A percentile compares a stretch with the other conserved stretches of the same genome.
Evolutionary conservation across 2,797 vertebrate species (phyloP).

Genomic region (Podargus strigoides): DNA sequence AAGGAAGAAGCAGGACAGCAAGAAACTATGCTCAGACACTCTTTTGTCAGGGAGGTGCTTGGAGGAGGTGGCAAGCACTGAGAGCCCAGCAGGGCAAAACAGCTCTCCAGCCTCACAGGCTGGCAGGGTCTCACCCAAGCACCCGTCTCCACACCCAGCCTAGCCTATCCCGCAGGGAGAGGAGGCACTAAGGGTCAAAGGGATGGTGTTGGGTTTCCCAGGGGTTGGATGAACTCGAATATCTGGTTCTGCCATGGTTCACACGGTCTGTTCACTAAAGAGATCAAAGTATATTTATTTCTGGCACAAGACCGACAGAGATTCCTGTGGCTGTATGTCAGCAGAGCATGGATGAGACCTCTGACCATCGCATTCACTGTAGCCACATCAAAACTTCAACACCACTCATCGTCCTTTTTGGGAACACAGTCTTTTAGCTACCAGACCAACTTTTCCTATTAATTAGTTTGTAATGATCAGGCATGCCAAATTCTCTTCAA

Average conservation of each 20-base stretch:
- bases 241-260: slow-evolving; percentile 18
- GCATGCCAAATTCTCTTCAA: background rate
- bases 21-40: background rate
- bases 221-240: background rate
- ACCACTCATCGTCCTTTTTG: fast-evolving
- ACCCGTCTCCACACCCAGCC: background rate
- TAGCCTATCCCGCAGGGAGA: background rate
- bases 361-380: fast-evolving
- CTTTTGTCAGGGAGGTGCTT: fast-evolving
- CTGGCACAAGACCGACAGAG: background rate
- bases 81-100: background rate
- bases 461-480: background rate
- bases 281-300: slow-evolving; percentile 2
- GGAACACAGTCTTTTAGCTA: background rate
- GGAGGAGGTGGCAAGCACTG: background rate
- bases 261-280: background rate
- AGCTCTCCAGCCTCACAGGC: background rate
- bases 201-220: background rate
- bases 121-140: fast-evolving
- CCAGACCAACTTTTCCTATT: background rate
- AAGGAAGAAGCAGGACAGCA: background rate
- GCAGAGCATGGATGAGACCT: background rate
- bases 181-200: fast-evolving
- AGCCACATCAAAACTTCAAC: background rate
- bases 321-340: background rate